Percentiles rank a stretch among this genome's conserved stretches.
These are phyloP conservation scores for Morinoia aosen DNA, from an alignment of 2,888 invertebrate genomes.

Conservation along the genomic window DNA sequence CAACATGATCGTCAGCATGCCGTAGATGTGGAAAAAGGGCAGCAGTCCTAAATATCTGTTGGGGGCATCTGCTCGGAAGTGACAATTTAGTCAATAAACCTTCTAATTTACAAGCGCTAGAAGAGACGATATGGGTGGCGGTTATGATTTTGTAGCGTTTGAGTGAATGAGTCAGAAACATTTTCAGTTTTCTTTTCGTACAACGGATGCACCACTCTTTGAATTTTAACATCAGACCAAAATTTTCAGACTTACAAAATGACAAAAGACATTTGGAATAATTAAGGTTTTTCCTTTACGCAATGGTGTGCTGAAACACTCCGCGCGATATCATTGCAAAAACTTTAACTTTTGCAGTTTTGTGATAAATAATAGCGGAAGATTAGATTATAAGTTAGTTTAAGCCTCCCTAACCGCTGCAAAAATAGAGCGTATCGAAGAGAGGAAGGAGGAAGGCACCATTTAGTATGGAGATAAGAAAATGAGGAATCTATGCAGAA, in stretches of 20 bases:
- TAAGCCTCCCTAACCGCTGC: no score
- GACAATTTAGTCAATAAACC: background rate
- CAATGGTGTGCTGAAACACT: background rate
- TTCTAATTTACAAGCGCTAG: background rate
- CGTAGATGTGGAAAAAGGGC: slow-evolving; percentile 89
- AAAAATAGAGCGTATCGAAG: no score
- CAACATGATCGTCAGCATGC: slow-evolving; percentile 77
- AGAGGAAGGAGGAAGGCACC: no score
- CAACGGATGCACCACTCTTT: background rate
- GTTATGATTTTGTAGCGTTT: background rate
- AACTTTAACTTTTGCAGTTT: background rate
- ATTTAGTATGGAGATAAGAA: no score
- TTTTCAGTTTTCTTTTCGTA: background rate
- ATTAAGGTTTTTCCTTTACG: no score
- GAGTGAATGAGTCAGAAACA: background rate
- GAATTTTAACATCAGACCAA: background rate
- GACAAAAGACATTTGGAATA: no score
- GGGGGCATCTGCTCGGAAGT: slow-evolving; percentile 57
- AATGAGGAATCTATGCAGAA: no score
- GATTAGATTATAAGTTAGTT: no score
- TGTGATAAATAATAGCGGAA: no score
- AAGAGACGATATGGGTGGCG: background rate
- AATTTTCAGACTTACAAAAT: no score
- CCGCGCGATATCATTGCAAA: background rate
- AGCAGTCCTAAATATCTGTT: slow-evolving; percentile 77